phyloP scores from a whole-genome alignment of 2,797 vertebrate species.

The Sternotherus odoratus region DNA sequence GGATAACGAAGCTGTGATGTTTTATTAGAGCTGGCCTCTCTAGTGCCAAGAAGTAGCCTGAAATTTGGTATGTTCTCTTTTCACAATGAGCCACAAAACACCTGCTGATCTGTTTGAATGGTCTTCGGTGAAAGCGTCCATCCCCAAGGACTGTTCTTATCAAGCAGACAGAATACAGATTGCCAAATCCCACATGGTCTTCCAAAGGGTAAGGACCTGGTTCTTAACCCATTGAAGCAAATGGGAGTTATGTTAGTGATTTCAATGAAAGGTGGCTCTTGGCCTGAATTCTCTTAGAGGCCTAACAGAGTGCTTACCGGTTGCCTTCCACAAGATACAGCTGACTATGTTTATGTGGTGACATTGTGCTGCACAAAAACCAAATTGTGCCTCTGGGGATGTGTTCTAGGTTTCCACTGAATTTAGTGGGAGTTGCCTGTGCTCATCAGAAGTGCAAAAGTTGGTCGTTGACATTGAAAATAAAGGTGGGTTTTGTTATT shows the following conservation, averaged over 20 bases:
- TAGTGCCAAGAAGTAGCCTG: not conserved
- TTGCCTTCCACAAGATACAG: too few relatives aligned
- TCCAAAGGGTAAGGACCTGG: too few relatives aligned
- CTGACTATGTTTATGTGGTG: too few relatives aligned
- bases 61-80: not conserved
- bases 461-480: not conserved
- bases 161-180: not conserved
- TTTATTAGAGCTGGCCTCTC: not conserved
- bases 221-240: too few relatives aligned
- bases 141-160: not conserved
- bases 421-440: not conserved
- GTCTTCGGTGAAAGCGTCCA: not conserved
- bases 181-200: too few relatives aligned
- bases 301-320: too few relatives aligned
- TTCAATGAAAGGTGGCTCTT: too few relatives aligned
- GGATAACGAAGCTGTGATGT: not conserved
- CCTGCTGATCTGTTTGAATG: not conserved
- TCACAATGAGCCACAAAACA: not conserved
- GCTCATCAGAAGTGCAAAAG: constrained; percentile 10
- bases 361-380: too few relatives aligned
- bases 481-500: not conserved
- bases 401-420: not conserved
- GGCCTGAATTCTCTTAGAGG: too few relatives aligned
- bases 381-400: not conserved
- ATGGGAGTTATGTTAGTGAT: too few relatives aligned